phyloP scores from a whole-genome alignment of 2,113 vertebrate species.

The Blennius ocellaris region DNA sequence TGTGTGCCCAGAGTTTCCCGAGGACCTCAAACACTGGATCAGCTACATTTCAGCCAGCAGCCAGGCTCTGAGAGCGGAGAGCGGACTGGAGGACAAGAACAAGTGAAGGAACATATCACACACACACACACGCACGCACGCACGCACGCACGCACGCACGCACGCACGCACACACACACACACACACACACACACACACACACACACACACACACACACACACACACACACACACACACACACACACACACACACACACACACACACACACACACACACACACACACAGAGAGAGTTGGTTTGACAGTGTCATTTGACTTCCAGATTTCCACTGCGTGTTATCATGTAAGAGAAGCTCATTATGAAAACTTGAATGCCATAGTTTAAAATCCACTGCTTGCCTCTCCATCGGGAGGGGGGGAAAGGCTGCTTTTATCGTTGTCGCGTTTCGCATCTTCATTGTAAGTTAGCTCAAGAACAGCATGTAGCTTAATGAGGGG shows the following conservation, averaged over 20 bases:
- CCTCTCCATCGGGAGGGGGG: slow-evolving; percentile 5
- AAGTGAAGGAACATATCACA: slow-evolving; percentile 60
- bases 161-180: slow-evolving; percentile 53
- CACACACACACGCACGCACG: slow-evolving; percentile 53
- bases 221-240: slow-evolving; percentile 36
- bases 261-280: slow-evolving; percentile 53
- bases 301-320: too few relatives aligned
- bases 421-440: slow-evolving; percentile 25
- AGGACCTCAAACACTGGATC: slow-evolving; percentile 89
- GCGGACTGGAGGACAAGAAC: slow-evolving; percentile 79
- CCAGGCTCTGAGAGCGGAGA: slow-evolving; percentile 86
- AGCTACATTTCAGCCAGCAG: slow-evolving; percentile 89
- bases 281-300: slow-evolving; percentile 40
- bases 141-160: slow-evolving; percentile 41
- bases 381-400: slow-evolving; percentile 32
- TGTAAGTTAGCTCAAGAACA: slow-evolving; percentile 48
- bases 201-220: slow-evolving; percentile 52
- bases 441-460: slow-evolving; percentile 36
- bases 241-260: slow-evolving; percentile 45
- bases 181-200: slow-evolving; percentile 44
- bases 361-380: slow-evolving; percentile 61
- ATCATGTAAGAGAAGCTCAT: slow-evolving; percentile 22
- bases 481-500: slow-evolving; percentile 58
- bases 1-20: slow-evolving; percentile 84
- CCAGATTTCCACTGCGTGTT: neutral